phyloP scores from a whole-genome alignment of 2,888 invertebrate genomes.

The Drosophila glabriapex region DNA sequence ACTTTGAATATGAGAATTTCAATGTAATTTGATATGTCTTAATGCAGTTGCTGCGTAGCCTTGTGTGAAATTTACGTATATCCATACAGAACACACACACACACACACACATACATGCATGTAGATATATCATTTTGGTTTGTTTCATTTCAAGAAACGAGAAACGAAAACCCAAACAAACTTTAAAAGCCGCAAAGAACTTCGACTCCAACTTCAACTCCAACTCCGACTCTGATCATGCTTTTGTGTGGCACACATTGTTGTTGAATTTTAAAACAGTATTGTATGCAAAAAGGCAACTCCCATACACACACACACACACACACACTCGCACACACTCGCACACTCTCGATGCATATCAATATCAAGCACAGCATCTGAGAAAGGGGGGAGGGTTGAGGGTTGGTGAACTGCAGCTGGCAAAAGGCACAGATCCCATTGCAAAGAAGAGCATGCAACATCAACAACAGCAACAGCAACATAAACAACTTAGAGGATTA shows the following conservation, averaged over 20 bases:
- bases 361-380: constrained; percentile 57
- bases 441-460: constrained; percentile 27
- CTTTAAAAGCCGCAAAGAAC: constrained; percentile 57
- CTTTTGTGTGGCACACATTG: constrained; percentile 27
- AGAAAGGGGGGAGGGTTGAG: not conserved
- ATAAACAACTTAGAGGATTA: constrained; percentile 40
- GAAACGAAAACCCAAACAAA: constrained; percentile 43
- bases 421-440: constrained; percentile 45
- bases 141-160: constrained; percentile 49
- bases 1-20: constrained; percentile 75
- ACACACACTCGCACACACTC: constrained; percentile 14
- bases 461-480: constrained; percentile 3
- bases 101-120: constrained; percentile 6
- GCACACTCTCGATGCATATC: constrained; percentile 50
- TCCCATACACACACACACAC: constrained; percentile 21
- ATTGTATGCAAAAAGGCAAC: constrained; percentile 51
- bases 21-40: constrained; percentile 69
- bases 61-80: constrained; percentile 71
- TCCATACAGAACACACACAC: constrained; percentile 26
- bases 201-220: constrained; percentile 2
- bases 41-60: constrained; percentile 66
- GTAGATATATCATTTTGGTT: constrained; percentile 43
- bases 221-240: constrained; percentile 16
- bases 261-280: constrained; percentile 62
- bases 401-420: constrained; percentile 35